Conservation (phyloP, 2,888 invertebrate species). For the Tolmerus cingulatus region DNA sequence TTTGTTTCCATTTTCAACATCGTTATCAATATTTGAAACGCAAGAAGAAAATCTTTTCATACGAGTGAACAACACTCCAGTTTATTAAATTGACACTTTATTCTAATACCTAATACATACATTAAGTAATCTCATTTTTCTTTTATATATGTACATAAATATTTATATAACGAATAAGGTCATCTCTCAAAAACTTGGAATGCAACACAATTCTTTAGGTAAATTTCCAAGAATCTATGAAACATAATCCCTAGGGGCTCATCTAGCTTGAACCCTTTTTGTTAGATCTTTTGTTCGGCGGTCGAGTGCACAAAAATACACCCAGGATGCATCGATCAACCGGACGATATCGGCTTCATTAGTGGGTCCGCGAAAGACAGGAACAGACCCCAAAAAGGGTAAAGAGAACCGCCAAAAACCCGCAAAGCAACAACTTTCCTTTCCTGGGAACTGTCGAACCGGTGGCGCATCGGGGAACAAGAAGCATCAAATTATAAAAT, state of each 20-base stretch:
- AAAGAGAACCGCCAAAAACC: background rate
- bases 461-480: constrained; percentile 14
- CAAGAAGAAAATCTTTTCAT: no score
- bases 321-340: constrained; percentile 47
- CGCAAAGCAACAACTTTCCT: constrained; percentile 36
- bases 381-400: background rate
- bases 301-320: constrained; percentile 45
- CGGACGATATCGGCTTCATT: constrained; percentile 42
- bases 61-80: no score
- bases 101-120: background rate
- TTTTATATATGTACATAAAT: no score
- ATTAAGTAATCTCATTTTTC: background rate
- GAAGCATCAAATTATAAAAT: constrained; percentile 47
- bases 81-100: no score
- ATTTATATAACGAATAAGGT: background rate
- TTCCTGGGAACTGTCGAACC: constrained; percentile 46
- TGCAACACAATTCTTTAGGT: background rate
- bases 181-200: background rate
- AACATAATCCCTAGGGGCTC: constrained; percentile 33
- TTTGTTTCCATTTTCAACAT: no score
- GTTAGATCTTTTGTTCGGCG: constrained; percentile 4
- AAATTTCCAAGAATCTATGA: constrained; percentile 32
- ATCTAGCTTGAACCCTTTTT: background rate
- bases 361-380: background rate
- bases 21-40: no score